These are phyloP conservation scores for Formicarius rufipectus DNA, from an alignment of 2,113 vertebrate genomes.

Conservation along the genomic window DNA sequence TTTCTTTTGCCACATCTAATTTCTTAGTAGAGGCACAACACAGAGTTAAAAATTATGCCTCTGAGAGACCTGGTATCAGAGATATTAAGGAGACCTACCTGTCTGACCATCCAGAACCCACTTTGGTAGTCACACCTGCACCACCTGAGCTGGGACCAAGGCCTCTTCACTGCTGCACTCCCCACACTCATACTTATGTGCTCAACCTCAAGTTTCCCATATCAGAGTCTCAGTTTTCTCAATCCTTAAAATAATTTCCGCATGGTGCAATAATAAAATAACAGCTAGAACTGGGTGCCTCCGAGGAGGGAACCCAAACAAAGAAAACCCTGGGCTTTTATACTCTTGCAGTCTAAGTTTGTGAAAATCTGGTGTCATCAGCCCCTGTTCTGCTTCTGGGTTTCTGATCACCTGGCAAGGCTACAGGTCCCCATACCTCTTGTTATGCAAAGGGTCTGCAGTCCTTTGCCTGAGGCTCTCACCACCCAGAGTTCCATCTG, in stretches of 20 bases:
- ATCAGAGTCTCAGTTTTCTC: neutral
- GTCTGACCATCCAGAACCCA: neutral
- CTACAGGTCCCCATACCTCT: neutral
- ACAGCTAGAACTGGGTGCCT: neutral
- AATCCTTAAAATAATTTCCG: neutral
- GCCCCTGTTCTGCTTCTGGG: neutral
- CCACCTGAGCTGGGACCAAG: fast-evolving
- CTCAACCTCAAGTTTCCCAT: neutral
- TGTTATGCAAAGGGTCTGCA: neutral
- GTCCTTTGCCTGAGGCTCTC: neutral
- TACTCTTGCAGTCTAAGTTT: neutral
- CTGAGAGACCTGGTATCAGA: neutral
- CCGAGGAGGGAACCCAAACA: fast-evolving
- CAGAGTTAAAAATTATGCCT: neutral
- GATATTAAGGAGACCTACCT: neutral
- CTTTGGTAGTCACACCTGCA: neutral
- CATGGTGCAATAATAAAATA: neutral
- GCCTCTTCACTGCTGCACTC: fast-evolving
- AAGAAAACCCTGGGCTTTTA: neutral
- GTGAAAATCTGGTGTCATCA: neutral
- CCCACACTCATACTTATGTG: neutral
- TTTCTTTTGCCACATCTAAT: neutral
- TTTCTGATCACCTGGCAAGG: neutral
- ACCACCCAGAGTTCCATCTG: neutral
- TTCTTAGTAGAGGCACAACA: neutral